phyloP scores from a whole-genome alignment of 2,797 vertebrate species.

The Gymnocypris eckloni region DNA sequence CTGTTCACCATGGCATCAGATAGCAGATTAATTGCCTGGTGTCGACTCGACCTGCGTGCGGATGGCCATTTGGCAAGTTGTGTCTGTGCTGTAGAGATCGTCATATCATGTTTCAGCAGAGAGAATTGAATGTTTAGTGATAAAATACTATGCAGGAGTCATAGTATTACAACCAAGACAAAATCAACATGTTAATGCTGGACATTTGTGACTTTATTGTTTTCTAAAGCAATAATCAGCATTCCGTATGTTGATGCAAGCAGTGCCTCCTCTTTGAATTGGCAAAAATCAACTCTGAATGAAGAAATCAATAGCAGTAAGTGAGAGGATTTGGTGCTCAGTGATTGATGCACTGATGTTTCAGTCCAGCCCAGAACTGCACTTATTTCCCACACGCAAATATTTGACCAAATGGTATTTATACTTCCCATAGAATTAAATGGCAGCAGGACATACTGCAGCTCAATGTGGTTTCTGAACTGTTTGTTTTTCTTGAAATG shows the following conservation, averaged over 20 bases:
- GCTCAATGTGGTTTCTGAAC: neutral
- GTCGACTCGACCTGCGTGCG: neutral
- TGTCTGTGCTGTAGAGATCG: conserved; percentile 18
- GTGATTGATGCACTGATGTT: conserved; percentile 10
- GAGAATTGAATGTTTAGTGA: conserved; percentile 25
- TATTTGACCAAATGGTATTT: conserved; percentile 36
- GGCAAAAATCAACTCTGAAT: conserved; percentile 23
- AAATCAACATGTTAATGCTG: neutral
- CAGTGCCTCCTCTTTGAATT: neutral
- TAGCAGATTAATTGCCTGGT: conserved; percentile 26
- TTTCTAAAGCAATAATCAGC: conserved; percentile 11
- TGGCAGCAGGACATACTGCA: conserved; percentile 18
- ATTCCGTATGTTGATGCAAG: conserved; percentile 4
- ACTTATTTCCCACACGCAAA: conserved; percentile 38
- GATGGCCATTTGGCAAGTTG: conserved; percentile 38
- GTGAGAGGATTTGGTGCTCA: conserved; percentile 21
- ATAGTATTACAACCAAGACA: neutral
- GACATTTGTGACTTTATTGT: neutral
- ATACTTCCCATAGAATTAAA: neutral
- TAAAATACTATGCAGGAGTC: conserved; percentile 8
- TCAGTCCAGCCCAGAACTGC: conserved; percentile 16
- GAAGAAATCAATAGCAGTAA: conserved; percentile 28
- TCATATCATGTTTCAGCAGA: conserved; percentile 43
- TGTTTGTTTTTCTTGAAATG: neutral
- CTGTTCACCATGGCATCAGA: conserved; percentile 36